A percentile compares a stretch with the other conserved stretches of the same genome.
These are phyloP conservation scores for Theretra japonica DNA, from an alignment of 2,888 invertebrate genomes.

Conservation along the genomic window DNA sequence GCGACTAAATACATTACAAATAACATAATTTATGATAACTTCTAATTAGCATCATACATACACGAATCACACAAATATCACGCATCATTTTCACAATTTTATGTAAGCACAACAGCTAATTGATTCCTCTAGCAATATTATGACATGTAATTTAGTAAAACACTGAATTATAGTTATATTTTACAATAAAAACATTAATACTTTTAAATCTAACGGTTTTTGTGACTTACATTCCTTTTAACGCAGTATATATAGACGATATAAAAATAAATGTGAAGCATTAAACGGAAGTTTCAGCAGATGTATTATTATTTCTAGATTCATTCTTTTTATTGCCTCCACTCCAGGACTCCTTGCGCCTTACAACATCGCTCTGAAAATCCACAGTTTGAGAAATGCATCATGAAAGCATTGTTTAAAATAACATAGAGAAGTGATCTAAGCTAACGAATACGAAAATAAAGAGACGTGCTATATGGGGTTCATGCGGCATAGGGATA, in stretches of 20 bases:
- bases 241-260: neutral
- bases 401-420: neutral
- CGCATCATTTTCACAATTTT: neutral
- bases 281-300: constrained; percentile 83
- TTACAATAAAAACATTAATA: constrained; percentile 4
- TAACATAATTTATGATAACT: neutral
- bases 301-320: constrained; percentile 68
- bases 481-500: neutral
- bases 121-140: neutral
- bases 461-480: constrained; percentile 1
- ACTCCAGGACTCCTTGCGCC: constrained; percentile 80
- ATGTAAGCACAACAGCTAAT: constrained; percentile 5
- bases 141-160: neutral
- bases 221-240: constrained; percentile 6
- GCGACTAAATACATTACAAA: neutral
- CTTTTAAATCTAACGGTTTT: constrained; percentile 12
- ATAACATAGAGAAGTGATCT: neutral
- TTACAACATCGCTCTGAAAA: constrained; percentile 78
- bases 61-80: constrained; percentile 15
- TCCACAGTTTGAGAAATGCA: constrained; percentile 37
- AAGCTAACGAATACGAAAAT: neutral
- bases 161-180: neutral
- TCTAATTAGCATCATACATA: constrained; percentile 1
- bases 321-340: constrained; percentile 69
- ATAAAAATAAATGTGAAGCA: constrained; percentile 15